Evolutionary conservation across 2,888 invertebrate genomes (phyloP).

Genomic region (Keiferia lycopersicella): DNA sequence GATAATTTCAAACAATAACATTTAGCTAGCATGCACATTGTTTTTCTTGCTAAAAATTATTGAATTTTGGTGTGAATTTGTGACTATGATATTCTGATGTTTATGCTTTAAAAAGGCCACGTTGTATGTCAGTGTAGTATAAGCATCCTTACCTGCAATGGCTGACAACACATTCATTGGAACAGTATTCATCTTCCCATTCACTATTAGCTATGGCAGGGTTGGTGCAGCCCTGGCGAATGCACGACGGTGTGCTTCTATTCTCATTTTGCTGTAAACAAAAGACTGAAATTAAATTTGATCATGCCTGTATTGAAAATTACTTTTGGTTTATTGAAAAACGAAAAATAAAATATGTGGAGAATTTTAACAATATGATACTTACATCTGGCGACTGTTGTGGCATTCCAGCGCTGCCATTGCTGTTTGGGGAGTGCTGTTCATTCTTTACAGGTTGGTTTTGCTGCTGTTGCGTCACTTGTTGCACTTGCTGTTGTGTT

Average conservation of each 20-base stretch:
- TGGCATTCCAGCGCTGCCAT: conserved; percentile 67
- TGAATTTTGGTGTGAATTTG: no score
- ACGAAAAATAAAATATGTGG: not conserved
- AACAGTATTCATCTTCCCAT: conserved; percentile 98
- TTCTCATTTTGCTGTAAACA: conserved; percentile 70
- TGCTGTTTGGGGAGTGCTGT: conserved; percentile 72
- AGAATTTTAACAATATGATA: conserved; percentile 25
- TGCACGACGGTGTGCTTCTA: conserved; percentile 83
- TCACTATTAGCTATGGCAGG: conserved; percentile 94
- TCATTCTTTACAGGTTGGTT: conserved; percentile 65
- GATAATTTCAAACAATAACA: no score
- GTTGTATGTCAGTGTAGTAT: no score
- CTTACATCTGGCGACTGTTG: conserved; percentile 70
- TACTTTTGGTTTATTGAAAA: not conserved
- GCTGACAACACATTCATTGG: conserved; percentile 97
- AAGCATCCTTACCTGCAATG: conserved; percentile 87
- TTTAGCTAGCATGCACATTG: no score
- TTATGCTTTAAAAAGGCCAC: no score
- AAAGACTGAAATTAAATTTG: conserved; percentile 12
- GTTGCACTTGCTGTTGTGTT: conserved; percentile 57
- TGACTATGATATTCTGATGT: no score
- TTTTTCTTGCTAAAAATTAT: no score
- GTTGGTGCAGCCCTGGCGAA: conserved; percentile 95
- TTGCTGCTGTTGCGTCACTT: conserved; percentile 57
- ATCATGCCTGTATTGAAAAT: conserved; percentile 1